A percentile compares a stretch with the other conserved stretches of the same genome.
phyloP scores from a whole-genome alignment of 1,140 invertebrate species.

The Drosophila sturtevanti region DNA sequence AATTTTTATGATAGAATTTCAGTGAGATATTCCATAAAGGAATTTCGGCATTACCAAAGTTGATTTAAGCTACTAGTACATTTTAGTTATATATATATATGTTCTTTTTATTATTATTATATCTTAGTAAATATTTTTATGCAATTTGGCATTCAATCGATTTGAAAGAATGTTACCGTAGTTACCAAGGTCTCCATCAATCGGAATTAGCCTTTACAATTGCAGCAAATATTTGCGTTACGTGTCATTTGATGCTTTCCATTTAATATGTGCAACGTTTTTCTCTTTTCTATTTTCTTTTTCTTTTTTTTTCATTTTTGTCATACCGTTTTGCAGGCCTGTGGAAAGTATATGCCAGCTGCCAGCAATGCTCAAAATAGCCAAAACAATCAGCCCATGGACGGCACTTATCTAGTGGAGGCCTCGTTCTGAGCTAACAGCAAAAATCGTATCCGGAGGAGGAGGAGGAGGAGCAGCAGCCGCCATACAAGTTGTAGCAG shows the following conservation, averaged over 20 bases:
- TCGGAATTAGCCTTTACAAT: not conserved
- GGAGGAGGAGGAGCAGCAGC: not conserved
- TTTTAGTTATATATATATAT: no score
- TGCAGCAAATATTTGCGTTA: not conserved
- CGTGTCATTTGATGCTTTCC: not conserved
- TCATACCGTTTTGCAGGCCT: slow-evolving; percentile 84
- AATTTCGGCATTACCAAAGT: not conserved
- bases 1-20: no score
- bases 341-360: slow-evolving; percentile 92
- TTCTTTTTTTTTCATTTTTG: slow-evolving; percentile 39
- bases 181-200: not conserved
- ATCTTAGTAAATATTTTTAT: no score
- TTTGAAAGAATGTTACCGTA: not conserved
- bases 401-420: slow-evolving; percentile 92
- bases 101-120: no score
- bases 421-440: slow-evolving; percentile 86
- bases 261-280: slow-evolving; percentile 13
- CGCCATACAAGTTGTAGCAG: not conserved
- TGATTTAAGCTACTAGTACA: not conserved
- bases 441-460: slow-evolving; percentile 8
- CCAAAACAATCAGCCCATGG: slow-evolving; percentile 90
- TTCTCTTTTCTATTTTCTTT: slow-evolving; percentile 27
- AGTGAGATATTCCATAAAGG: not conserved
- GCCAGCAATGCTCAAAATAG: slow-evolving; percentile 89
- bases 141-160: not conserved